phyloP scores from a whole-genome alignment of 2,888 invertebrate genomes.

The Tryphoninae sp. region DNA sequence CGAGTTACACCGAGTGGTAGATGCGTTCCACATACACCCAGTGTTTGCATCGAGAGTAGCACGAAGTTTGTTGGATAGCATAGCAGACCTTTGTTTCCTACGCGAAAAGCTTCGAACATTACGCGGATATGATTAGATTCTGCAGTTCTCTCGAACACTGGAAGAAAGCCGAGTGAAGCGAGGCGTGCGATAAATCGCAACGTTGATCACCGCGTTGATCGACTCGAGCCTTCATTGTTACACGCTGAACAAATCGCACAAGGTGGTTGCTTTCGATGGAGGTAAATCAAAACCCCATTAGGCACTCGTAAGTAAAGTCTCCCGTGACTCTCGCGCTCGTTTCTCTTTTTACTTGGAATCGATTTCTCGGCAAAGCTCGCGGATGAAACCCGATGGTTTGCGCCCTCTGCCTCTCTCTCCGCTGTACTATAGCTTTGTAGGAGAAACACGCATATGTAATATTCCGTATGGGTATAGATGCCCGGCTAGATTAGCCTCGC shows the following conservation, averaged over 20 bases:
- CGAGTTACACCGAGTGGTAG: constrained; percentile 14
- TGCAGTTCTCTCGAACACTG: constrained; percentile 13
- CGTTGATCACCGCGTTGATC: constrained; percentile 44
- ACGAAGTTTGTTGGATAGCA: background rate
- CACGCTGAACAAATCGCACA: constrained; percentile 3
- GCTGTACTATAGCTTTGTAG: background rate
- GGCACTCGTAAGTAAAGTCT: constrained; percentile 58
- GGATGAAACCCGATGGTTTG: constrained; percentile 21
- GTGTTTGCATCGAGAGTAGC: constrained; percentile 23
- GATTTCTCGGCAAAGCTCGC: constrained; percentile 37
- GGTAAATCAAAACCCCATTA: constrained; percentile 66
- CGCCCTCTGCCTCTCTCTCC: background rate
- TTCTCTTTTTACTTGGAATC: constrained; percentile 37
- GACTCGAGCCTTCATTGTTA: constrained; percentile 48
- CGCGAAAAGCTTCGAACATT: constrained; percentile 41
- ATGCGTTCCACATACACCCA: constrained; percentile 11
- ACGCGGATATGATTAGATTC: constrained; percentile 34
- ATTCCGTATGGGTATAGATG: constrained; percentile 51
- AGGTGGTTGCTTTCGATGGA: constrained; percentile 30
- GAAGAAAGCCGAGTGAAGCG: constrained; percentile 33
- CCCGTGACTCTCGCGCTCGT: constrained; percentile 58
- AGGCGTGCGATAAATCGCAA: constrained; percentile 37
- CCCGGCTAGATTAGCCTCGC: constrained; percentile 46
- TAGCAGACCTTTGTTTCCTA: constrained; percentile 37
- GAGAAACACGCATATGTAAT: constrained; percentile 44